Conservation (phyloP, 2,797 vertebrate genomes). For the Cottoperca gobio region DNA sequence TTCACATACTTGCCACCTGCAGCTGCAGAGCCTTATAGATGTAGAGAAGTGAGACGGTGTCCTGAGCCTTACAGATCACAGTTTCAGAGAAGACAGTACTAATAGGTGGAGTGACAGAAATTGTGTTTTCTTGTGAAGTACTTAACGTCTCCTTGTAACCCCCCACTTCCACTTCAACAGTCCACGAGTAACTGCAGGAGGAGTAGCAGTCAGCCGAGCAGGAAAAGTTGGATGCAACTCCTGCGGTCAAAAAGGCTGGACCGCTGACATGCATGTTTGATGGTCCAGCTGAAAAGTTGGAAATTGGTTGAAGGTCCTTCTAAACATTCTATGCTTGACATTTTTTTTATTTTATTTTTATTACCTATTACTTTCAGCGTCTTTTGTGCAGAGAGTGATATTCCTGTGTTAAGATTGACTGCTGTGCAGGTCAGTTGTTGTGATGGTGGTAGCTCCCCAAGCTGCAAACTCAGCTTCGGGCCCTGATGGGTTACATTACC, state of each 20-base stretch:
- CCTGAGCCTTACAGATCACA: conserved; percentile 39
- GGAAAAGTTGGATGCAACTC: not conserved
- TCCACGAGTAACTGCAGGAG: conserved; percentile 42
- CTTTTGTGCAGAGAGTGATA: not conserved
- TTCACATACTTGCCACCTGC: conserved; percentile 46
- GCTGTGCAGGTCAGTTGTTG: conserved; percentile 35
- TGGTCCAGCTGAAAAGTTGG: conserved; percentile 26
- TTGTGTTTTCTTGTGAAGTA: not conserved
- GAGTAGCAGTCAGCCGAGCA: conserved; percentile 50
- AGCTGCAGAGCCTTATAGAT: not conserved
- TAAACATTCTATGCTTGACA: rapidly evolving
- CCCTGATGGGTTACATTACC: conserved; percentile 18
- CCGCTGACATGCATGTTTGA: conserved; percentile 33
- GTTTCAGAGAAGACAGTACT: not conserved
- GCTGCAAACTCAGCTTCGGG: conserved; percentile 9
- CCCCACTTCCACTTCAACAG: not conserved
- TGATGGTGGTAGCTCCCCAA: not conserved
- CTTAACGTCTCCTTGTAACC: no score
- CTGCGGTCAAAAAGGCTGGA: not conserved
- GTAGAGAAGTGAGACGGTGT: conserved; percentile 26
- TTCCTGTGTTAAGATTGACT: conserved; percentile 1
- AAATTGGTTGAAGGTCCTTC: not conserved
- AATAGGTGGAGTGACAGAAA: not conserved
- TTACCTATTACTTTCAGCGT: conserved; percentile 34
- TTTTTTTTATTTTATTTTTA: rapidly evolving